These are phyloP conservation scores for Bos javanicus DNA, from an alignment of 2,113 vertebrate species.

Conservation along the genomic window DNA sequence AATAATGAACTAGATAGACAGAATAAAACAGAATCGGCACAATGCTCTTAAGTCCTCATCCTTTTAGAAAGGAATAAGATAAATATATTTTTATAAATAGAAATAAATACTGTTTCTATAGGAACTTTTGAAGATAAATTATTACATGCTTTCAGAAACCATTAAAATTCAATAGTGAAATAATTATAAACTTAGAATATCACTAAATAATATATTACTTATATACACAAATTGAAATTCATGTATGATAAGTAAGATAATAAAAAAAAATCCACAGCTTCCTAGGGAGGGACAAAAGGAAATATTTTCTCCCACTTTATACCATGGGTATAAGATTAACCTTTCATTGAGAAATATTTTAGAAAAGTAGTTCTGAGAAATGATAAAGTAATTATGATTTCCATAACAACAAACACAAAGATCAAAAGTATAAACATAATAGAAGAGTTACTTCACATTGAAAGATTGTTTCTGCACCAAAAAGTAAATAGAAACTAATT, in stretches of 20 bases:
- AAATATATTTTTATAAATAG: background rate
- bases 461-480: background rate
- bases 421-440: background rate
- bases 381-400: background rate
- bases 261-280: slow-evolving; percentile 14
- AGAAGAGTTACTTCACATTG: background rate
- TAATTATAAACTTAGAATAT: slow-evolving; percentile 21
- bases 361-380: background rate
- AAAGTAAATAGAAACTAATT: background rate
- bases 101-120: background rate
- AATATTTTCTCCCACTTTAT: background rate
- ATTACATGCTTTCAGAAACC: background rate
- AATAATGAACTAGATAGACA: background rate
- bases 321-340: background rate
- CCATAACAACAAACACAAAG: background rate
- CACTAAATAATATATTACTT: slow-evolving; percentile 1
- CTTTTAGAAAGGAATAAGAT: background rate
- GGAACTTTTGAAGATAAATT: background rate
- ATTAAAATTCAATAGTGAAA: background rate
- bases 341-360: slow-evolving; percentile 29
- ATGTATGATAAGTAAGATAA: slow-evolving; percentile 9
- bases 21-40: background rate
- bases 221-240: background rate
- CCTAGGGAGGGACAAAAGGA: background rate
- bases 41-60: background rate